Conservation (phyloP, 2,888 invertebrate genomes). For the Seira musarum region DNA sequence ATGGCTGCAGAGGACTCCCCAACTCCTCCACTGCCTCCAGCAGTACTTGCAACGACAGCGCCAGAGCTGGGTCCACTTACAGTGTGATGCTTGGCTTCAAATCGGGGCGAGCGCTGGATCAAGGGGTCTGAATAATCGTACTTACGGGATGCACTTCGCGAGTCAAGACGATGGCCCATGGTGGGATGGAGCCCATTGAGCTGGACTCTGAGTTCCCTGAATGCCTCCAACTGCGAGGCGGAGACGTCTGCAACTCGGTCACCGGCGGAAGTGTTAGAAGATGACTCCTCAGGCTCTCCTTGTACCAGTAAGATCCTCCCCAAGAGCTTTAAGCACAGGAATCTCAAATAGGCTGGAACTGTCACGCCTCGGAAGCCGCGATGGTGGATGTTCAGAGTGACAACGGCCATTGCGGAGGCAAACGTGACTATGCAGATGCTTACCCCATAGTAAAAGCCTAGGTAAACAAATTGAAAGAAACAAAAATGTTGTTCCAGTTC, state of each 20-base stretch:
- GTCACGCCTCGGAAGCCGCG: slow-evolving; percentile 86
- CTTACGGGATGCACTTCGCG: slow-evolving; percentile 74
- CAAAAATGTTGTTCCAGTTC: slow-evolving; percentile 1
- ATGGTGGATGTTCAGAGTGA: slow-evolving; percentile 89
- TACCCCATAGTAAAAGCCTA: slow-evolving; percentile 87
- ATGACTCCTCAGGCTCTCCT: slow-evolving; percentile 68
- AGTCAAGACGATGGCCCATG: slow-evolving; percentile 78
- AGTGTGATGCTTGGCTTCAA: slow-evolving; percentile 70
- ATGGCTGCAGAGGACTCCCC: slow-evolving; percentile 9
- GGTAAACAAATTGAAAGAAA: slow-evolving; percentile 14
- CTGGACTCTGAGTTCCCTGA: slow-evolving; percentile 67
- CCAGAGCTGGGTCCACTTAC: background rate
- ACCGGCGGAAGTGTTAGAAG: background rate
- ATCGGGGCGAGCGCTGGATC: slow-evolving; percentile 74
- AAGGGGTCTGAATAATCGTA: slow-evolving; percentile 70
- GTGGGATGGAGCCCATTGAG: slow-evolving; percentile 76
- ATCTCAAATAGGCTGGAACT: slow-evolving; percentile 81
- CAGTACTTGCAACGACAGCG: background rate
- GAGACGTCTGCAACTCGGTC: slow-evolving; percentile 36
- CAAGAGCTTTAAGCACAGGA: slow-evolving; percentile 82
- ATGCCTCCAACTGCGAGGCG: slow-evolving; percentile 61
- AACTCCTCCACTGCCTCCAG: background rate
- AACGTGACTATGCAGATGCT: slow-evolving; percentile 87
- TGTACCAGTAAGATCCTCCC: slow-evolving; percentile 83
- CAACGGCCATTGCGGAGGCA: slow-evolving; percentile 86